phyloP scores from a whole-genome alignment of 2,888 invertebrate genomes.

The Leuctra nigra region DNA sequence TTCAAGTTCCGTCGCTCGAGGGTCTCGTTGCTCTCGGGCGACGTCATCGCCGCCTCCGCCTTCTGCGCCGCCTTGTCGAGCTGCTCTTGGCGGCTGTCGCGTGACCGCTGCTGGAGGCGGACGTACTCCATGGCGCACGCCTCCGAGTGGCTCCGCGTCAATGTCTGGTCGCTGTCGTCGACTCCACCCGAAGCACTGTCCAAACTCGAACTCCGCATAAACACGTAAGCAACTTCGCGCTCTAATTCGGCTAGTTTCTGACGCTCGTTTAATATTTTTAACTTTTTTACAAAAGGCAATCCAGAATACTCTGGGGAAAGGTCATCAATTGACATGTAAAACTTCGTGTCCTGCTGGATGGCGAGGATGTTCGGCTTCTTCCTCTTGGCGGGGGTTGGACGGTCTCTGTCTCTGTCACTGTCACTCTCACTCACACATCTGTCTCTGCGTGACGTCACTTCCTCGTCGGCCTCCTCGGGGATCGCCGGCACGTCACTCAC shows the following conservation, averaged over 20 bases:
- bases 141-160: slow-evolving; percentile 75
- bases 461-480: background rate
- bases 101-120: slow-evolving; percentile 29
- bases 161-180: slow-evolving; percentile 24
- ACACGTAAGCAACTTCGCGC: slow-evolving; percentile 50
- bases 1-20: slow-evolving; percentile 73
- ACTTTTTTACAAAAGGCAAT: slow-evolving; percentile 78
- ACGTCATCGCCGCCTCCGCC: slow-evolving; percentile 12
- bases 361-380: slow-evolving; percentile 27
- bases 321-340: slow-evolving; percentile 79
- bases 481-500: background rate
- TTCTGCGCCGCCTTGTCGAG: background rate
- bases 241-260: slow-evolving; percentile 80
- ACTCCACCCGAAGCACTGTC: slow-evolving; percentile 53
- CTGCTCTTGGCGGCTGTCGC: slow-evolving; percentile 9
- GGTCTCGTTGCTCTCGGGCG: slow-evolving; percentile 73
- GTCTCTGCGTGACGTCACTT: background rate
- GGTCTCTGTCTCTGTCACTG: background rate
- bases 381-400: background rate
- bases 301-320: slow-evolving; percentile 81
- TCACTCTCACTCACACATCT: slow-evolving; percentile 9
- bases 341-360: slow-evolving; percentile 43
- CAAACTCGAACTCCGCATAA: slow-evolving; percentile 71
- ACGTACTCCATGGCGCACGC: slow-evolving; percentile 64
- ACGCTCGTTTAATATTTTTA: slow-evolving; percentile 81